Evolutionary conservation across 2,113 vertebrate species (phyloP).

Genomic region (Ariopsis seemanni): DNA sequence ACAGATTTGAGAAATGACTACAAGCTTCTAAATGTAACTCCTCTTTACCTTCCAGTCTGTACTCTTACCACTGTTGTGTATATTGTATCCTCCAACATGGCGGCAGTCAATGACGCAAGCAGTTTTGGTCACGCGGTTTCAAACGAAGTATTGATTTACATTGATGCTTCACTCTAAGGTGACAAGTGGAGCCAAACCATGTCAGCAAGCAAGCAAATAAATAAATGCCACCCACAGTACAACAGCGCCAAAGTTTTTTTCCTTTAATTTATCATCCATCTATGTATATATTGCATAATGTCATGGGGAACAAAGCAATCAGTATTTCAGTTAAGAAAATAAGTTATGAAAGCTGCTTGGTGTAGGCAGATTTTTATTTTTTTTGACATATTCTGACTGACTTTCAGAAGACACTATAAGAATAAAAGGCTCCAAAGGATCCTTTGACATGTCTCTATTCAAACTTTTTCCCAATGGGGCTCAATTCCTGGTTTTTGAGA

Average conservation of each 20-base stretch:
- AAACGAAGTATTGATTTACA: background rate
- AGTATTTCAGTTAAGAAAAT: background rate
- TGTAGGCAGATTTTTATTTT: background rate
- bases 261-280: background rate
- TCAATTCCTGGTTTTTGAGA: background rate
- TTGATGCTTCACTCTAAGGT: background rate
- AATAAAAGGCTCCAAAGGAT: background rate
- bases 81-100: too few species aligned
- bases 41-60: too few species aligned
- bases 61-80: too few species aligned
- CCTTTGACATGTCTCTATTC: background rate
- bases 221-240: background rate
- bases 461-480: background rate
- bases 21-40: too few species aligned
- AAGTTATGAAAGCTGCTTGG: background rate
- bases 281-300: background rate
- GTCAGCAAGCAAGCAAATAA: background rate
- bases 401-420: background rate
- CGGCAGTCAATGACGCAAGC: too few species aligned
- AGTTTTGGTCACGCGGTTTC: too few species aligned
- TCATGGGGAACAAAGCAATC: background rate
- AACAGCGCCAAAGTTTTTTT: background rate
- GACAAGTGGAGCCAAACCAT: background rate
- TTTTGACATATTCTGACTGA: background rate
- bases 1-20: too few species aligned